A percentile compares a stretch with the other conserved stretches of the same genome.
These are phyloP conservation scores for Hemistola chrysoprasaria DNA, from an alignment of 2,888 invertebrate species.

Conservation along the genomic window DNA sequence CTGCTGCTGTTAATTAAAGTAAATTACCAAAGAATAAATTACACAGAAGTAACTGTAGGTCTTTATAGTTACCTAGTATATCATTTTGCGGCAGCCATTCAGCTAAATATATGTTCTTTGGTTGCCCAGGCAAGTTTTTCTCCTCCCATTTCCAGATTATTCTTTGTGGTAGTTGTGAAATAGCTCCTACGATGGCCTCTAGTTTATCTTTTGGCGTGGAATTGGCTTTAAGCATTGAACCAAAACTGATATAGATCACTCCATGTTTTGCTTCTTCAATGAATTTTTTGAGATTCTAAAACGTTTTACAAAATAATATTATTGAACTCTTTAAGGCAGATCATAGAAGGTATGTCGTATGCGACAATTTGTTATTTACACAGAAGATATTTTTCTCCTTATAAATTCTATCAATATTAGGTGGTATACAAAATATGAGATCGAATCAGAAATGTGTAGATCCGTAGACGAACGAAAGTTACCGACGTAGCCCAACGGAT, in stretches of 20 bases:
- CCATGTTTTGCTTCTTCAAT: slow-evolving; percentile 85
- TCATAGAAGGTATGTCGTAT: too few relatives aligned
- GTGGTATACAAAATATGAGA: too few relatives aligned
- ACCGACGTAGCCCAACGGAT: too few relatives aligned
- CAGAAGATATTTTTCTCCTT: too few relatives aligned
- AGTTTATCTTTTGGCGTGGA: slow-evolving; percentile 83
- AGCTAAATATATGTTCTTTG: slow-evolving; percentile 81
- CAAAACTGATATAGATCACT: slow-evolving; percentile 89
- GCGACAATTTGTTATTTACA: too few relatives aligned
- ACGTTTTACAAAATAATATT: slow-evolving; percentile 14
- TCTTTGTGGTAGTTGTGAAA: slow-evolving; percentile 84
- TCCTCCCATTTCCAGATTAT: slow-evolving; percentile 90
- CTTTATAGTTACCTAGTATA: slow-evolving; percentile 60
- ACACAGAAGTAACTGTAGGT: too few relatives aligned
- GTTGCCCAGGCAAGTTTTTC: slow-evolving; percentile 78
- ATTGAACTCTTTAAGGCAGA: too few relatives aligned
- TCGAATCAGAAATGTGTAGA: too few relatives aligned
- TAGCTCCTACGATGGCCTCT: slow-evolving; percentile 81
- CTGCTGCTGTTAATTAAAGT: too few relatives aligned
- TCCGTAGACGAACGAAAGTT: too few relatives aligned
- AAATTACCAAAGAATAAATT: too few relatives aligned
- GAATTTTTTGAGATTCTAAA: slow-evolving; percentile 83
- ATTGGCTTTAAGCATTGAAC: slow-evolving; percentile 86
- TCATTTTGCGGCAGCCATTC: slow-evolving; percentile 88
- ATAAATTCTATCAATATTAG: too few relatives aligned